These are phyloP conservation scores for Otolemur crassicaudatus DNA, from an alignment of 2,797 vertebrate species.

Conservation along the genomic window DNA sequence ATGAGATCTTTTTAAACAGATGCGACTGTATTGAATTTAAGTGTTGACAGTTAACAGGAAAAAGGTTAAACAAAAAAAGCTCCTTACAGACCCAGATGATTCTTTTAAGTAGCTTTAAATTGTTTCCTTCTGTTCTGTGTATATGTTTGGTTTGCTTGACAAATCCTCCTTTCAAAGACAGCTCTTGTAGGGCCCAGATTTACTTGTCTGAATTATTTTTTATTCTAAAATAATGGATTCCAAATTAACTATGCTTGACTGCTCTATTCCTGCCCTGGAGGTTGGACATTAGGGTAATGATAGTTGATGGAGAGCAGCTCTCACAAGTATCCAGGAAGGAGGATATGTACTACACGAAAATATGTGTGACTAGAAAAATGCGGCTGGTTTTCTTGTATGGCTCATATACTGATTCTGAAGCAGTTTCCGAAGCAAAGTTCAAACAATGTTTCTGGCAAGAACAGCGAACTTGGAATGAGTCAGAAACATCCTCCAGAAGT, in stretches of 20 bases:
- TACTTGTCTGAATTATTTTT: constrained; percentile 35
- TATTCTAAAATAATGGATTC: constrained; percentile 40
- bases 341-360: background rate
- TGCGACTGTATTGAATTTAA: background rate
- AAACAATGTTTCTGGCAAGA: background rate
- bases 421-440: background rate
- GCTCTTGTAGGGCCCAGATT: background rate
- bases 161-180: constrained; percentile 17
- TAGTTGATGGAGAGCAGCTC: constrained; percentile 28
- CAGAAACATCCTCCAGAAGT: background rate
- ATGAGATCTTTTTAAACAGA: constrained; percentile 4
- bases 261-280: constrained; percentile 25
- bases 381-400: background rate
- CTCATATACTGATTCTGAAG: background rate
- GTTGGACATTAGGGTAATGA: constrained; percentile 24
- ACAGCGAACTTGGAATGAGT: background rate
- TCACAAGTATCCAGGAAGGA: background rate
- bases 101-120: constrained; percentile 53
- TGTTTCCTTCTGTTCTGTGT: constrained; percentile 50
- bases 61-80: background rate
- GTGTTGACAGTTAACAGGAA: background rate
- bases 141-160: background rate
- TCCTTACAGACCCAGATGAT: background rate
- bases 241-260: constrained; percentile 34
- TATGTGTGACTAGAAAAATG: background rate